These are phyloP conservation scores for Papilio helenus DNA, from an alignment of 1,140 invertebrate genomes.

Conservation along the genomic window DNA sequence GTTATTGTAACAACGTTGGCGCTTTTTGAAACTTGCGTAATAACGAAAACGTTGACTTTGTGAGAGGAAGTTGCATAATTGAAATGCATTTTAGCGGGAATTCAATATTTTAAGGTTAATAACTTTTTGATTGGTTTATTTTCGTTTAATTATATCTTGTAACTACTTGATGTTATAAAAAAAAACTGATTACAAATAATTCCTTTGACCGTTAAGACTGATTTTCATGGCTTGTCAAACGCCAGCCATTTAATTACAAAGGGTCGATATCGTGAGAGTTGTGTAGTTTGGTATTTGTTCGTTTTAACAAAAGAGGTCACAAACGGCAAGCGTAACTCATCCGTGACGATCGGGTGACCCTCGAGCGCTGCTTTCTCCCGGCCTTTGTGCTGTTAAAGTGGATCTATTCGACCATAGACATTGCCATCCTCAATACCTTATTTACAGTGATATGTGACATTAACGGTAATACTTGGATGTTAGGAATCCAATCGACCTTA, in stretches of 20 bases:
- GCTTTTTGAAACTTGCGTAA: conserved; percentile 25
- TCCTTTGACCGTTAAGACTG: too few species aligned
- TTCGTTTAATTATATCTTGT: neutral
- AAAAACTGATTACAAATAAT: too few species aligned
- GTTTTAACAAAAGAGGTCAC: conserved; percentile 16
- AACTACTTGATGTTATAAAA: neutral
- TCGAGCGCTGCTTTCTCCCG: neutral
- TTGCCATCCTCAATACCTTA: conserved; percentile 11
- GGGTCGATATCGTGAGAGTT: neutral
- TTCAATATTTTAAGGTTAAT: conserved; percentile 9
- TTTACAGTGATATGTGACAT: conserved; percentile 2
- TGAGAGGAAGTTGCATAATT: conserved; percentile 18
- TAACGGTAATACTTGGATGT: neutral
- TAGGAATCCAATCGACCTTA: neutral
- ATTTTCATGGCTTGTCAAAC: neutral
- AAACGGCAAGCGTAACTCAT: neutral
- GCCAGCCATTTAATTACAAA: neutral
- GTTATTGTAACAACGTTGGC: conserved; percentile 6
- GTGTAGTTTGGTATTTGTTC: conserved; percentile 4
- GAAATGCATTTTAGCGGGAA: conserved; percentile 18
- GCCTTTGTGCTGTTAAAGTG: conserved; percentile 8
- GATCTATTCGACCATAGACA: conserved; percentile 6
- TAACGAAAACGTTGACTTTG: conserved; percentile 3
- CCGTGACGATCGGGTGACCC: conserved; percentile 9
- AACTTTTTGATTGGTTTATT: neutral